phyloP scores from a whole-genome alignment of 2,113 vertebrate genomes.

The Loxodonta africana region DNA sequence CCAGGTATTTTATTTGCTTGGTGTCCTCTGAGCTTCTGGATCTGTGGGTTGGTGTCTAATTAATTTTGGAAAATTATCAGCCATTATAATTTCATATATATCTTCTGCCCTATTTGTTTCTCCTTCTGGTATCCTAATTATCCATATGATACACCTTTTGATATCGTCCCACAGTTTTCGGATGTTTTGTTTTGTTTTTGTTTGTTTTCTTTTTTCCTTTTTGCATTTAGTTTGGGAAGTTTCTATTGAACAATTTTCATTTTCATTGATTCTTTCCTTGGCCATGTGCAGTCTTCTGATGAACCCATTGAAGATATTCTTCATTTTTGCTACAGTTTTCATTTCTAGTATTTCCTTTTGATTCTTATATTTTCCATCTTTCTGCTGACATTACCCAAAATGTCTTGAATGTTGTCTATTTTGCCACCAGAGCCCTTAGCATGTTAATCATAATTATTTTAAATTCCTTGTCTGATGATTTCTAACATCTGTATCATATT shows the following conservation, averaged over 20 bases:
- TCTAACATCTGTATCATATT: neutral
- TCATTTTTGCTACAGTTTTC: neutral
- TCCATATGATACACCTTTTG: neutral
- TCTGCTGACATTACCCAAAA: neutral
- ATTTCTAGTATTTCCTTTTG: conserved; percentile 22
- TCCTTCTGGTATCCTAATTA: neutral
- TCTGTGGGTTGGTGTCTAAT: neutral
- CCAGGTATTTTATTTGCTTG: neutral
- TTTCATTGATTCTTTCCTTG: neutral
- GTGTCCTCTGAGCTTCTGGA: neutral
- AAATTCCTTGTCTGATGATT: conserved; percentile 13
- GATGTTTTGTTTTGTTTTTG: neutral
- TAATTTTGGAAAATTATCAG: neutral
- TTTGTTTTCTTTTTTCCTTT: neutral
- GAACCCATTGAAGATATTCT: neutral
- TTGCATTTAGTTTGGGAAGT: conserved; percentile 4
- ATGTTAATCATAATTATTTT: neutral
- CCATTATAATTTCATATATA: neutral
- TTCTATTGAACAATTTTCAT: conserved; percentile 11
- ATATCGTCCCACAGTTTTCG: neutral
- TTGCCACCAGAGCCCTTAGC: conserved; percentile 9
- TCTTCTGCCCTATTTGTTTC: neutral
- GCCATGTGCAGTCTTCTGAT: neutral
- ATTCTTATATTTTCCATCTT: conserved; percentile 24
- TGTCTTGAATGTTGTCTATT: neutral